phyloP scores from a whole-genome alignment of 2,888 invertebrate species.

The Bembecia ichneumoniformis region DNA sequence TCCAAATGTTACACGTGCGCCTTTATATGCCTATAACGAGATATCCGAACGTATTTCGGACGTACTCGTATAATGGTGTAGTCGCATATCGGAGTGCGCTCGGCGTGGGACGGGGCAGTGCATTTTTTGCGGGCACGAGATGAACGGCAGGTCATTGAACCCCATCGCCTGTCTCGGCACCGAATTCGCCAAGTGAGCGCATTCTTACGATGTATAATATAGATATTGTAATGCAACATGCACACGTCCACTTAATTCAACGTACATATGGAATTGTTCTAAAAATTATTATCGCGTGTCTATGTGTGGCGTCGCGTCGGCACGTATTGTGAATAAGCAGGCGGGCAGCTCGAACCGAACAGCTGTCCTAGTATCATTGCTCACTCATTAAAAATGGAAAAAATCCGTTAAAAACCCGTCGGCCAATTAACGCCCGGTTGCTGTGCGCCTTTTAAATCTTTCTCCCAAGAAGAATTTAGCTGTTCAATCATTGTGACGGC shows the following conservation, averaged over 20 bases:
- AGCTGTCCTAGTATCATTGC: slow-evolving; percentile 36
- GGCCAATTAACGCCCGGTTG: slow-evolving; percentile 38
- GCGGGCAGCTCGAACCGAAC: slow-evolving; percentile 19
- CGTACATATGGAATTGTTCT: too few species aligned
- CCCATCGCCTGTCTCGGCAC: slow-evolving; percentile 49
- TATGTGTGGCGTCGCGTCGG: slow-evolving; percentile 18
- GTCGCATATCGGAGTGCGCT: slow-evolving; percentile 53
- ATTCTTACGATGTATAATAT: slow-evolving; percentile 22
- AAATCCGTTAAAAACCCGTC: slow-evolving; percentile 32
- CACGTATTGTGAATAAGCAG: slow-evolving; percentile 45
- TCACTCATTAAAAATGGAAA: slow-evolving; percentile 22
- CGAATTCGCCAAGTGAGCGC: slow-evolving; percentile 58
- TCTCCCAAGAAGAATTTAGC: slow-evolving; percentile 30
- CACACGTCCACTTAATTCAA: too few species aligned
- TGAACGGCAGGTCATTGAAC: slow-evolving; percentile 62
- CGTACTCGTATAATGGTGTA: slow-evolving; percentile 27
- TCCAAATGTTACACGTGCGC: slow-evolving; percentile 43
- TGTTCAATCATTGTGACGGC: slow-evolving; percentile 27
- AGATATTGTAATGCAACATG: too few species aligned
- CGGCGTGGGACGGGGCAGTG: slow-evolving; percentile 66
- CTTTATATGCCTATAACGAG: slow-evolving; percentile 38
- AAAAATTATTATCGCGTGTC: slow-evolving; percentile 26
- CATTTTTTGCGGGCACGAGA: slow-evolving; percentile 67
- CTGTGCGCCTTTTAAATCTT: slow-evolving; percentile 33
- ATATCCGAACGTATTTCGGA: slow-evolving; percentile 34